A percentile compares a stretch with the other conserved stretches of the same genome.
phyloP scores from a whole-genome alignment of 2,113 vertebrate genomes.

The Spermophilus dauricus region DNA sequence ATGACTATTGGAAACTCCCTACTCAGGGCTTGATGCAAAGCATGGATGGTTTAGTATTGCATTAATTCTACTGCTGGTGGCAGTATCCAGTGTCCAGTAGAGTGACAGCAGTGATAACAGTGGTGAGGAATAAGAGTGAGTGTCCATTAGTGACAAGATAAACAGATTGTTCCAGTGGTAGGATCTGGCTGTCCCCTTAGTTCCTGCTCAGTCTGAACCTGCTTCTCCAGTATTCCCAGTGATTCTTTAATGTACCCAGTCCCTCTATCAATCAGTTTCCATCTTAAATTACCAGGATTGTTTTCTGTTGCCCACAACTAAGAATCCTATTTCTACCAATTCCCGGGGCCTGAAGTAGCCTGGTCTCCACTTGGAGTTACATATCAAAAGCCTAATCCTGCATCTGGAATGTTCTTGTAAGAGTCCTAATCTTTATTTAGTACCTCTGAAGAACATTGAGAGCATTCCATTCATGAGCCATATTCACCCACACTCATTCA shows the following conservation, averaged over 20 bases:
- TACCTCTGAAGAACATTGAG: slow-evolving; percentile 6
- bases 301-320: background rate
- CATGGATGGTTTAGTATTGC: background rate
- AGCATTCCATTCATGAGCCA: background rate
- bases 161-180: background rate
- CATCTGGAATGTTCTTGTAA: background rate
- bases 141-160: background rate
- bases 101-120: background rate
- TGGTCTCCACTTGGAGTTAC: background rate
- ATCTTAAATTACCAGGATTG: background rate
- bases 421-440: background rate
- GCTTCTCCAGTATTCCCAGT: background rate
- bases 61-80: background rate
- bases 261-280: background rate
- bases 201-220: background rate
- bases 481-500: background rate
- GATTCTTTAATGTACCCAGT: background rate
- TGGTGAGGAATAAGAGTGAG: background rate
- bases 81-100: background rate
- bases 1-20: background rate
- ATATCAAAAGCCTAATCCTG: background rate
- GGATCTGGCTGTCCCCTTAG: background rate
- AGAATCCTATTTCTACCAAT: background rate
- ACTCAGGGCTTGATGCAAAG: background rate
- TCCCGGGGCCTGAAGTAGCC: background rate